A percentile compares a stretch with the other conserved stretches of the same genome.
phyloP scores from a whole-genome alignment of 2,797 vertebrate genomes.

The Oryzias dopingdopingensis region DNA sequence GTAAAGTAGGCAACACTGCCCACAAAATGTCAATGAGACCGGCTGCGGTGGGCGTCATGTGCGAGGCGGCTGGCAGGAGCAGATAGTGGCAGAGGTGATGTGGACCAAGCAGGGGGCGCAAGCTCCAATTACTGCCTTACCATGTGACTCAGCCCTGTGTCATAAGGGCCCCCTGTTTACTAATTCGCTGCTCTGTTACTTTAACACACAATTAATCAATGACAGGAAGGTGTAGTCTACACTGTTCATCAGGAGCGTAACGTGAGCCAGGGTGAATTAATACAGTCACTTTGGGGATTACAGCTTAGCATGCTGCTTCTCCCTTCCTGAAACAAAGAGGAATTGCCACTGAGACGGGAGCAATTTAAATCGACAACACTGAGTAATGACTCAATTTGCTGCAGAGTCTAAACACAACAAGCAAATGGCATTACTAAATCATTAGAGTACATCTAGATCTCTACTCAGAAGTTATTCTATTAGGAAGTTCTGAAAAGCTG shows the following conservation, averaged over 20 bases:
- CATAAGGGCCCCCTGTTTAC: slow-evolving; percentile 66
- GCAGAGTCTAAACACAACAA: slow-evolving; percentile 72
- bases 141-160: slow-evolving; percentile 49
- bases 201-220: slow-evolving; percentile 79
- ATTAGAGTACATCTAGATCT: slow-evolving; percentile 64
- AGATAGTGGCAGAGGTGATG: slow-evolving; percentile 63
- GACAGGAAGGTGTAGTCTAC: slow-evolving; percentile 67
- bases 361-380: slow-evolving; percentile 75
- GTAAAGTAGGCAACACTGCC: slow-evolving; percentile 79
- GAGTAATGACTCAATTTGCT: slow-evolving; percentile 77
- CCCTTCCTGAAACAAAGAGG: slow-evolving; percentile 70
- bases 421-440: slow-evolving; percentile 74
- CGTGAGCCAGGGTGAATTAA: slow-evolving; percentile 72
- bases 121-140: slow-evolving; percentile 60
- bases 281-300: slow-evolving; percentile 72
- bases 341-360: slow-evolving; percentile 70
- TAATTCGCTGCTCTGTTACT: slow-evolving; percentile 77
- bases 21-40: slow-evolving; percentile 88
- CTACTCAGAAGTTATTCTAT: slow-evolving; percentile 45
- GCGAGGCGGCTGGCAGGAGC: slow-evolving; percentile 49
- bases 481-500: slow-evolving; percentile 23
- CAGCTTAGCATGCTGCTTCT: slow-evolving; percentile 50
- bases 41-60: slow-evolving; percentile 31
- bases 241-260: slow-evolving; percentile 71
- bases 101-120: slow-evolving; percentile 33